phyloP scores from a whole-genome alignment of 2,113 vertebrate genomes.

The Podarcis raffonei region DNA sequence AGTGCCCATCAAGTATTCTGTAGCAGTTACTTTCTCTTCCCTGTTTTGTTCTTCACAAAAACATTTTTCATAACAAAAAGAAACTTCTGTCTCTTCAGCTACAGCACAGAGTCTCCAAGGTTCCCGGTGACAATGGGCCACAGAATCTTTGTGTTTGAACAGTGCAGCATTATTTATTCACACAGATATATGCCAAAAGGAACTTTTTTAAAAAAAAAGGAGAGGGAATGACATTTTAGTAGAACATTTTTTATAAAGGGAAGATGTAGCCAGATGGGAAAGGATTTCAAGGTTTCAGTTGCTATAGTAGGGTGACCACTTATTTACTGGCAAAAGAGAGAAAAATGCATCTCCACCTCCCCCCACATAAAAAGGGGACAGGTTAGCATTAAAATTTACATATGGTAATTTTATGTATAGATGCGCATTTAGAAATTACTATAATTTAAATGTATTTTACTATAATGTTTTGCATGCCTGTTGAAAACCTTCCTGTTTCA shows the following conservation, averaged over 20 bases:
- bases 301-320: background rate
- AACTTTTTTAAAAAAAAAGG: background rate
- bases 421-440: too few species aligned
- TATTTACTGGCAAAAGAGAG: background rate
- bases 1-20: slow-evolving; percentile 75
- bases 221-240: background rate
- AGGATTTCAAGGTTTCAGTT: background rate
- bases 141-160: slow-evolving; percentile 61
- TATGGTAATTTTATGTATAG: too few species aligned
- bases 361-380: too few species aligned
- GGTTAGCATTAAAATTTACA: too few species aligned
- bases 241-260: background rate
- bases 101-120: slow-evolving; percentile 66
- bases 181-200: slow-evolving; percentile 19
- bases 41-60: slow-evolving; percentile 75
- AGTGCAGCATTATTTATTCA: slow-evolving; percentile 24
- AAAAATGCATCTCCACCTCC: background rate
- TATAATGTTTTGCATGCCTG: too few species aligned
- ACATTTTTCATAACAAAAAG: slow-evolving; percentile 75
- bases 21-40: slow-evolving; percentile 74
- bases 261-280: background rate
- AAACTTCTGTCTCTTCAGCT: slow-evolving; percentile 62
- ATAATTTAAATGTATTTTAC: too few species aligned
- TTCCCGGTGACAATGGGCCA: slow-evolving; percentile 65
- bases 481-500: too few species aligned